A percentile compares a stretch with the other conserved stretches of the same genome.
Evolutionary conservation across 1,140 invertebrate genomes (phyloP).

Genomic region (Sitophilus oryzae): DNA sequence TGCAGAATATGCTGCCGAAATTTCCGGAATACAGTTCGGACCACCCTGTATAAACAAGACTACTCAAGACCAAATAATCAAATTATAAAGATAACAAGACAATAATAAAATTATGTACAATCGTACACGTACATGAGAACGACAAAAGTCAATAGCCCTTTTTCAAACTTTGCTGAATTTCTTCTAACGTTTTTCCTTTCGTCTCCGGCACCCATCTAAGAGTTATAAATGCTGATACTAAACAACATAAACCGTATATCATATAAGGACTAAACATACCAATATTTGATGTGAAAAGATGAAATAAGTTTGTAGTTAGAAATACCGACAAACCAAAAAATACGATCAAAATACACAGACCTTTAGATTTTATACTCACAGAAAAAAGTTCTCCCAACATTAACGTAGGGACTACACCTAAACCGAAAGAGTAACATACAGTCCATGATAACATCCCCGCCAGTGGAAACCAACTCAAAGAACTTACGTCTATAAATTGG

Average conservation of each 20-base stretch:
- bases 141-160: no score
- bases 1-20: no score
- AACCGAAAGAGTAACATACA: constrained; percentile 34
- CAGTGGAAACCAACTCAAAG: constrained; percentile 35
- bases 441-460: constrained; percentile 32
- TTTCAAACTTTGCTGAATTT: constrained; percentile 74
- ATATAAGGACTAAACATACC: constrained; percentile 70
- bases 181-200: constrained; percentile 79
- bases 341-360: constrained; percentile 27
- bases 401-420: constrained; percentile 35
- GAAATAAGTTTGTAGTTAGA: constrained; percentile 41
- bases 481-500: constrained; percentile 27
- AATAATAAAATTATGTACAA: no score
- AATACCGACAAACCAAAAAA: constrained; percentile 29
- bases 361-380: constrained; percentile 36
- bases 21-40: no score
- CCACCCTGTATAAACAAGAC: no score
- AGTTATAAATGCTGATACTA: constrained; percentile 68
- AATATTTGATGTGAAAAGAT: constrained; percentile 47
- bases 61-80: no score
- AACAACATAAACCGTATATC: constrained; percentile 68
- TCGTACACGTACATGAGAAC: no score
- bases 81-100: no score
- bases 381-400: constrained; percentile 42
- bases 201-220: constrained; percentile 83